Percentiles rank a stretch among this genome's conserved stretches.
phyloP scores from a whole-genome alignment of 2,797 vertebrate genomes.

The Phaenicophaeus curvirostris region DNA sequence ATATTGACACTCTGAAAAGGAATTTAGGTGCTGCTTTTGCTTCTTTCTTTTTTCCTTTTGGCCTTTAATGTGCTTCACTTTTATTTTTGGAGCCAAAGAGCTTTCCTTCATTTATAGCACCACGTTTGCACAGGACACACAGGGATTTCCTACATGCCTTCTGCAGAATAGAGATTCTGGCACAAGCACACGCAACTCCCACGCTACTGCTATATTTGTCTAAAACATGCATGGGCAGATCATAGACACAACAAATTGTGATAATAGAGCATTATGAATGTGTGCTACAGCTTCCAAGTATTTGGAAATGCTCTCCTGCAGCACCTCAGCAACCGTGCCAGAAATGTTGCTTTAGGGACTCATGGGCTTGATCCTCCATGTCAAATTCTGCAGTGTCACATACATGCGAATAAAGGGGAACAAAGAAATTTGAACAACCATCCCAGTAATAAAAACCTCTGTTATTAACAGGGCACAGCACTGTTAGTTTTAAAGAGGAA shows the following conservation, averaged over 20 bases:
- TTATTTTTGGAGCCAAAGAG: not conserved
- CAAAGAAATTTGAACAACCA: not conserved
- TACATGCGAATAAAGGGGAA: not conserved
- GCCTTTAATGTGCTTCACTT: not conserved
- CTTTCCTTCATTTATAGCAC: not conserved
- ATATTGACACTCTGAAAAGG: not conserved
- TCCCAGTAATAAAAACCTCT: not conserved
- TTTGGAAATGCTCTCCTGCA: constrained; percentile 9
- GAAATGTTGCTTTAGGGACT: not conserved
- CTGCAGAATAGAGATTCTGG: not conserved
- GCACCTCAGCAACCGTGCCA: not conserved
- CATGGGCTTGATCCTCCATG: not conserved
- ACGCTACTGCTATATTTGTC: not conserved
- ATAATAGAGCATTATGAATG: not conserved
- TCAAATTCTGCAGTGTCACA: not conserved
- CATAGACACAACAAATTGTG: not conserved
- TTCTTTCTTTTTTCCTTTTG: not conserved
- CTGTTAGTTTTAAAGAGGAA: not conserved
- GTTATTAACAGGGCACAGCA: not conserved
- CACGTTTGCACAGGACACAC: not conserved
- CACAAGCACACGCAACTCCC: not conserved
- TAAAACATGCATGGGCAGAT: constrained; percentile 44
- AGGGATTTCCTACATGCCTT: not conserved
- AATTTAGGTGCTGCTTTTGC: not conserved
- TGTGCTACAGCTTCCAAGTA: not conserved